Conservation (phyloP, 2,888 invertebrate species). For the Altica lythri region DNA sequence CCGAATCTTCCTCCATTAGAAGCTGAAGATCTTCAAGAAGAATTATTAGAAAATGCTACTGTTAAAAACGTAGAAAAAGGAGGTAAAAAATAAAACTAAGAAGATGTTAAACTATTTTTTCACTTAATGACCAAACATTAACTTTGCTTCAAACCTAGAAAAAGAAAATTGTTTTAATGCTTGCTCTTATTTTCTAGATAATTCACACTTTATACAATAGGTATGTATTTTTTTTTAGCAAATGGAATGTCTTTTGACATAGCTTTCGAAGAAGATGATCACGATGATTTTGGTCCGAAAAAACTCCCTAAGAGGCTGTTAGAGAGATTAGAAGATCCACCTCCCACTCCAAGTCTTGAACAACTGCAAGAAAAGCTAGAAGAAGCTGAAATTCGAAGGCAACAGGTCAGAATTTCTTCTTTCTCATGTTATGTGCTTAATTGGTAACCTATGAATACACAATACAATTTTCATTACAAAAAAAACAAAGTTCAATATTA, state of each 20-base stretch:
- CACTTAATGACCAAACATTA: neutral
- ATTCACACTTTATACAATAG: no score
- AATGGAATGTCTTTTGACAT: conserved; percentile 55
- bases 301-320: conserved; percentile 72
- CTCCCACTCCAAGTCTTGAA: conserved; percentile 63
- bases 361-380: conserved; percentile 73
- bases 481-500: no score
- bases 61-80: conserved; percentile 52
- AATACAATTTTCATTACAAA: no score
- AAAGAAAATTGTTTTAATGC: neutral
- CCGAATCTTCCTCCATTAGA: conserved; percentile 48
- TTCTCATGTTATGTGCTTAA: no score
- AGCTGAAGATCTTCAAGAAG: conserved; percentile 50
- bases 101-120: no score
- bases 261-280: conserved; percentile 49
- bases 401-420: no score
- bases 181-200: neutral
- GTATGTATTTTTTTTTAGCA: no score
- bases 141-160: neutral
- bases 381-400: conserved; percentile 72
- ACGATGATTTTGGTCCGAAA: conserved; percentile 57
- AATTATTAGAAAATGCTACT: conserved; percentile 45
- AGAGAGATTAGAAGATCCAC: conserved; percentile 65
- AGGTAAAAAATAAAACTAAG: conserved; percentile 41
- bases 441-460: neutral